Evolutionary conservation across 2,888 invertebrate genomes (phyloP), one percentile per base, ranked within the genome.

Genomic region (Apodemia hepburni): DNA sequence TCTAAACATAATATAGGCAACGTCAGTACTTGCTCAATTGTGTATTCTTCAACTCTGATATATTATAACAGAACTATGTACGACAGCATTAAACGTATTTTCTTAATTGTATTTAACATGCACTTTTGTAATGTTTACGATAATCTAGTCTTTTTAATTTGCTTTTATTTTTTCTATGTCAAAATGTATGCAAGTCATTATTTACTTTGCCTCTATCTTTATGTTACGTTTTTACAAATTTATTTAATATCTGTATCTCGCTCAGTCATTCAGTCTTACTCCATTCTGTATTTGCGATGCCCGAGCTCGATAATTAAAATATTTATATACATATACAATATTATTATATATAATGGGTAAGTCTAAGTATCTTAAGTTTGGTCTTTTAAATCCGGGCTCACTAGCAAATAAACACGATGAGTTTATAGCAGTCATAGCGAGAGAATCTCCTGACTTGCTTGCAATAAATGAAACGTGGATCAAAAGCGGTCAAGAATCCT

Each of bases 301-400:
- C 45, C 45, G 7, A n/a, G 2, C n/a, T n/a, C 45, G n/a, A n/a
- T n/a, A n/a, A 45, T n/a, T 45, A 45, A 12, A n/a, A 7, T 45
- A 45, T 6, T 3, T 11, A n/a, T 45, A n/a, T 45, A 2, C 11
- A 45, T n/a, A 45, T 45, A n/a, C 5, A 11, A 11, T 45, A 45
- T 6, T 12, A 45, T n/a, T 7, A 45, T 27, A 12, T 2, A 27
- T 54, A 54, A 54, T 54, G 54, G 54, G 54, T 29, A 54, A 12
- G 27, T 5, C 15, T 1, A 27, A 54, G 27, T 15, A 15, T 22
- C 27, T 54, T 5, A 54, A 27, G 5, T 54, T 54, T 15, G 27
- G 54, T 27, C 54, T 54, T 54, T 27, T 54, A 27, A 54, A 54
- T 54, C 54, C 27, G 27, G 54, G 54, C 22, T 54, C 27, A 54